These are phyloP conservation scores for Orthonevra nobilis DNA, from an alignment of 2,888 invertebrate genomes.

Conservation along the genomic window DNA sequence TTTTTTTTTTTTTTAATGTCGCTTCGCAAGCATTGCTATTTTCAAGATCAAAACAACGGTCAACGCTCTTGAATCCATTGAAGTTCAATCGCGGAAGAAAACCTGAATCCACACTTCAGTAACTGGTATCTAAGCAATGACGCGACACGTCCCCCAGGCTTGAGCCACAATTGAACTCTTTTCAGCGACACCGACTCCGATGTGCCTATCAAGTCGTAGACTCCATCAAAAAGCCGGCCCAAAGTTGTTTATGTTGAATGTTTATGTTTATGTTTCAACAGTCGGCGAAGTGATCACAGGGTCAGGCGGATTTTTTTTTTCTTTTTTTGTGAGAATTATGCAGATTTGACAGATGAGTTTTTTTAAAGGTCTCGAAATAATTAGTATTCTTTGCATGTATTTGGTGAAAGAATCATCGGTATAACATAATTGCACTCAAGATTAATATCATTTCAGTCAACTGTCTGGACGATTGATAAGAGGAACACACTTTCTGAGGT, in stretches of 20 bases:
- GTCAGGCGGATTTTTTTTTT: neutral
- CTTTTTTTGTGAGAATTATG: no score
- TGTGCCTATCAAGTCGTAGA: neutral
- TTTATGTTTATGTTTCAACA: neutral
- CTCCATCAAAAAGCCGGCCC: no score
- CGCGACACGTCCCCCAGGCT: neutral
- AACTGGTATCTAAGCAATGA: slow-evolving; percentile 34
- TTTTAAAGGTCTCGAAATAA: no score
- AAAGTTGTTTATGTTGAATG: no score
- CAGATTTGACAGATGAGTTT: no score
- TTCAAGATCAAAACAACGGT: slow-evolving; percentile 61
- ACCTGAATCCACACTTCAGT: slow-evolving; percentile 40
- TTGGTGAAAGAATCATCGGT: no score
- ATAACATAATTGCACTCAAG: no score
- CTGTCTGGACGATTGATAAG: no score
- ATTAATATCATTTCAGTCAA: no score
- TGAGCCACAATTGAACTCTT: neutral
- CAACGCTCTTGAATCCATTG: slow-evolving; percentile 39
- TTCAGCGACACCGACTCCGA: neutral
- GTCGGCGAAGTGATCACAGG: slow-evolving; percentile 19
- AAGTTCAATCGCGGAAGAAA: slow-evolving; percentile 39
- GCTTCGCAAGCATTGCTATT: neutral
- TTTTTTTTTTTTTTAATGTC: no score
- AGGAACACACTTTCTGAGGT: no score
- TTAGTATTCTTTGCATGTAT: no score